Base-by-base conservation (phyloP, 2,888 invertebrate species). In the Eurytoma adleriae region DNA sequence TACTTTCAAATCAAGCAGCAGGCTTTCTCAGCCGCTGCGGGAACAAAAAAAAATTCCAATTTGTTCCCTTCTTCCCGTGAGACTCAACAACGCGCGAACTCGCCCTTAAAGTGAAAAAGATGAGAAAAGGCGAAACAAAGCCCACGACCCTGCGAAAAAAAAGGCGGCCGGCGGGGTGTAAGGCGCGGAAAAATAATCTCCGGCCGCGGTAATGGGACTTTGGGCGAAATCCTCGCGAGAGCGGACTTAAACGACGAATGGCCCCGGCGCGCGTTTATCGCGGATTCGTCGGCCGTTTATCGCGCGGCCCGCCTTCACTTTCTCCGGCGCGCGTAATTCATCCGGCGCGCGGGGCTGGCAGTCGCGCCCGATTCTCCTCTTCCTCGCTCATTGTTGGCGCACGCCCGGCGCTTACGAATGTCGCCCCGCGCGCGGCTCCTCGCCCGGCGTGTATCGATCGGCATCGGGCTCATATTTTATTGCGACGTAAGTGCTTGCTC, bases 361-460 rank as follows among this genome's bases (percentile, higher is more conserved):
- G 78, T 79, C 81, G 78, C 70, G 54, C 78, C 14, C 13, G 16
- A 40, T 18, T 70, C 74, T 79, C 82, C 83, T 81, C 79, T 71
- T 54, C 54, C 14, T n/a, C n/a, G 30, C 80, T 79, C 78, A 78
- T 81, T 66, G 78, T 77, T 16, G 73, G 77, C 69, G 14, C 18
- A 10, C 30, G 75, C 24, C 67, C 62, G 16, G 54, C 64, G 52
- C 73, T 52, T 20, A 54, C 14, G 50, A 30, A 20, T 67, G 18
- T n/a, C 50, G 27, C 14, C 16, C 16, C 2, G 10, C 40, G 40
- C 7, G 16, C 30, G 12, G 27, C n/a, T 64, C 40, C 27, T 27
- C 54, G 40, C 66, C 54, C 52, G 16, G 59, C n/a, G 27, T 59
- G n/a, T 76, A 78, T 78, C 68, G 73, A 67, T 59, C 71, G 52